Evolutionary conservation across 2,797 vertebrate genomes (phyloP).

Genomic region (Melanotaenia parkinsoni): DNA sequence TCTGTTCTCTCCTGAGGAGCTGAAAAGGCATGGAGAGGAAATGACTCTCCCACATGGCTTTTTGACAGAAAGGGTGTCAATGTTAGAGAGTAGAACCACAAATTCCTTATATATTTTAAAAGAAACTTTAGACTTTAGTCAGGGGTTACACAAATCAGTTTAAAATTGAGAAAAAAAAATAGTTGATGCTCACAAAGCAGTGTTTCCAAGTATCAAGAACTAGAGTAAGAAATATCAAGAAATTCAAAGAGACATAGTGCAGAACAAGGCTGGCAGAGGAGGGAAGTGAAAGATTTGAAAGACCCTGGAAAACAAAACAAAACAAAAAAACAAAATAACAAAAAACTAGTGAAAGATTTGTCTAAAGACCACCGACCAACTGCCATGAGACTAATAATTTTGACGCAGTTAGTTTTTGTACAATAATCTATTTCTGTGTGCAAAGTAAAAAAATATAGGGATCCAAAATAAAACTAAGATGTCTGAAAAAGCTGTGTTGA

Average conservation of each 20-base stretch:
- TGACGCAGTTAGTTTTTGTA: too few relatives aligned
- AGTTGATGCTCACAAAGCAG: neutral
- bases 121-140: too few relatives aligned
- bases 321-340: neutral
- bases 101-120: constrained; percentile 1
- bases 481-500: neutral
- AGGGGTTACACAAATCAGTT: neutral
- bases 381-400: too few relatives aligned
- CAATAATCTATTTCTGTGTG: too few relatives aligned
- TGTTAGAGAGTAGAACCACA: neutral
- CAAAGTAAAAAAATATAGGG: too few relatives aligned
- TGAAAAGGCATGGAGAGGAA: constrained; percentile 21
- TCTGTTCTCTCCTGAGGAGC: constrained; percentile 37
- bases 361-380: neutral
- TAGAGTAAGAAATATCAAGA: too few relatives aligned
- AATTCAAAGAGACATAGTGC: neutral
- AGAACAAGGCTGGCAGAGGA: neutral
- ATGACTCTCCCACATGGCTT: constrained; percentile 27
- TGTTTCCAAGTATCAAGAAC: neutral
- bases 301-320: neutral
- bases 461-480: too few relatives aligned
- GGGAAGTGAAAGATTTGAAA: neutral
- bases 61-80: constrained; percentile 41
- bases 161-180: neutral
- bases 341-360: neutral